Base-by-base conservation (phyloP, 2,797 vertebrate species). In the Triplophysa yarkandensis region DNA sequence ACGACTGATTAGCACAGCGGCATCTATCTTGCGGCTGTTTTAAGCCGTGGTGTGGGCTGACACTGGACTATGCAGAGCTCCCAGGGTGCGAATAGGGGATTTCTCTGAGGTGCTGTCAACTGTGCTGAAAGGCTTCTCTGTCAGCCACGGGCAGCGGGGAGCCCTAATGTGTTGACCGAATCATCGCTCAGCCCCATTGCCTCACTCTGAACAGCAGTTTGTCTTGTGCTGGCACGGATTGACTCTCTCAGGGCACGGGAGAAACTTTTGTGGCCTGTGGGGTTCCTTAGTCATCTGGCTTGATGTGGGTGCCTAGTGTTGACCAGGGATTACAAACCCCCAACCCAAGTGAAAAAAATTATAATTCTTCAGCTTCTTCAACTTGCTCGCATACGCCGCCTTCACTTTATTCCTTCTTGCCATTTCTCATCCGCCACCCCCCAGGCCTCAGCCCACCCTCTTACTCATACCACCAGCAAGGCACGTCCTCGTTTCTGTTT, bases 391-490 rank as follows among this genome's bases (percentile, higher is more conserved):
- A 62, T 70, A n/a, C n/a, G n/a, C 28, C 19, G 21, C 44, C 63
- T 62, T 73, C 63, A 68, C 70, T 57, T 73, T 77, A 46, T 72
- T 82, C 57, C 82, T 70, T 75, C 77, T 75, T 80, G 78, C 77
- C 64, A 74, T 85, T 85, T 83, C 74, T 79, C 69, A 80, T 76
- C 68, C 36, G 71, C 28, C 17, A 64, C 50, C 82, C 78, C 84
- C 83, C 74, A 79, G 8, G 28, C 27, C 55, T 17, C 52, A 83
- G 84, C 85, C 83, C 86, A 87, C 88, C 87, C 89, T 89, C 89
- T 89, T 87, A 83, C 87, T 89, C 89, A 87, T 87, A 91, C 90
- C 90, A 92, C 92, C 90, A 92, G 91, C 87, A 93, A 94, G 89
- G 91, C 88, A 85, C 80, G 83, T 88, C 89, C 85, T 86, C 90